phyloP scores from a whole-genome alignment of 2,888 invertebrate species.

The Glyphotaelius pellucidus region DNA sequence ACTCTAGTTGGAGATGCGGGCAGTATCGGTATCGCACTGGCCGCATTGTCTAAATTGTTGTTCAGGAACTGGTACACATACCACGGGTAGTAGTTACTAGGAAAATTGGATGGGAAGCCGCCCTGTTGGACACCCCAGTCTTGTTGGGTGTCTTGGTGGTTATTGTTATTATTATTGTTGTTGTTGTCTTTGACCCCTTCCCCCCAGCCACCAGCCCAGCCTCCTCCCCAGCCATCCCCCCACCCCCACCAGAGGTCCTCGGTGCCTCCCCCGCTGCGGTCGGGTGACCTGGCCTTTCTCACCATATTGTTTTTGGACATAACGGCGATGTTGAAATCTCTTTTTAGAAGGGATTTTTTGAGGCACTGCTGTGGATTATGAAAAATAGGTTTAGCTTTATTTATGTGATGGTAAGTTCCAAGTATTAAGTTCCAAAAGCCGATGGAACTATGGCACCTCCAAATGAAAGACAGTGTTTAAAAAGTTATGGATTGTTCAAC shows the following conservation, averaged over 20 bases:
- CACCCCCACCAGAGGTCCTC: background rate
- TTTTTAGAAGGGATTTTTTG: background rate
- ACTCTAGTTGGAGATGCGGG: background rate
- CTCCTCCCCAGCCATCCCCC: background rate
- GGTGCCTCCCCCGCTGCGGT: background rate
- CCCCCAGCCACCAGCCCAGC: slow-evolving; percentile 11
- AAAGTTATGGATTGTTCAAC: too few relatives aligned
- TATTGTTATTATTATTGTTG: background rate
- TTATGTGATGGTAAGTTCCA: background rate
- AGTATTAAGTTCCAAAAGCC: too few relatives aligned
- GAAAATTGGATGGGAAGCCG: background rate
- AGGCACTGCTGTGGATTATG: background rate
- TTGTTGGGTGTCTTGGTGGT: background rate
- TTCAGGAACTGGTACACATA: slow-evolving; percentile 8
- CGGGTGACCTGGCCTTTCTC: background rate
- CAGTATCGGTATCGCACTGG: background rate
- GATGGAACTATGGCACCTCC: too few relatives aligned
- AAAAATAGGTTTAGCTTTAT: background rate
- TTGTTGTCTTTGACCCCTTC: background rate
- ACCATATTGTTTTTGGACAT: background rate
- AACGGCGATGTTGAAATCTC: background rate
- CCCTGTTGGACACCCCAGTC: background rate
- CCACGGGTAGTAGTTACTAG: slow-evolving; percentile 25
- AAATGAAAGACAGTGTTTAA: too few relatives aligned
- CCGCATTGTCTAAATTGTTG: background rate